Base-by-base conservation (phyloP, 2,113 vertebrate species). In the Tragulus kanchil region DNA sequence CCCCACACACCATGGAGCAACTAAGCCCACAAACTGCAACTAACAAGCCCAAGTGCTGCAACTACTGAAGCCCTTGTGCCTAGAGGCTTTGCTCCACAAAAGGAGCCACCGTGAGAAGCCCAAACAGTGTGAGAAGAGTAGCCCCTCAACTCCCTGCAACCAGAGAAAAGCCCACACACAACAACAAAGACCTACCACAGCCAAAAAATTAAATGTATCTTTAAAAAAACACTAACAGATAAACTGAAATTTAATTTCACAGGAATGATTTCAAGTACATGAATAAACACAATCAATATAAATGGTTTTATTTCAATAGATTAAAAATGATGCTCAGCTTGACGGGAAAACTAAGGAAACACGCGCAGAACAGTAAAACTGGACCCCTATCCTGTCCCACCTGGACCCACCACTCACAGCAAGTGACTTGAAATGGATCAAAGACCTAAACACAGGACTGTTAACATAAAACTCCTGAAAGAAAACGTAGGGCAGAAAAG, bases 241-340 rank as follows among this genome's bases (percentile, higher is more conserved):
- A 71, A 26, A 82, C 25, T 48, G 10, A 78, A 84, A 78, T 69
- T 85, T 87, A 71, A 67, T 92, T 85, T 96, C 15, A 92, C 25
- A 82, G 36, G 16, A 81, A 92, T 64, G 3, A 69, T 69, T 86
- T 59, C 6, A 75, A 88, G 15, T 58, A 67, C 13, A 90, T n/a
- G 23, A 92, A 62, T 56, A 78, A 73, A 75, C 52, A 84, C 21
- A 81, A 83, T 85, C 36, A 79, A 8, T 45, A 91, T 52, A 64
- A 21, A 85, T 52, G 11, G 16, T 83, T 83, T 65, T 28, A 73
- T 67, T 88, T 59, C 31, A 65, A 82, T 3, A 93, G 8, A 77
- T 78, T 59, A 25, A 10, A 89, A 56, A 67, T 73, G 78, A 64
- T 50, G n/a, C 28, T 73, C n/a, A 31, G 36, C 50, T 87, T 52